Conservation (phyloP, 2,888 invertebrate genomes). For the Eupithecia subumbrata region DNA sequence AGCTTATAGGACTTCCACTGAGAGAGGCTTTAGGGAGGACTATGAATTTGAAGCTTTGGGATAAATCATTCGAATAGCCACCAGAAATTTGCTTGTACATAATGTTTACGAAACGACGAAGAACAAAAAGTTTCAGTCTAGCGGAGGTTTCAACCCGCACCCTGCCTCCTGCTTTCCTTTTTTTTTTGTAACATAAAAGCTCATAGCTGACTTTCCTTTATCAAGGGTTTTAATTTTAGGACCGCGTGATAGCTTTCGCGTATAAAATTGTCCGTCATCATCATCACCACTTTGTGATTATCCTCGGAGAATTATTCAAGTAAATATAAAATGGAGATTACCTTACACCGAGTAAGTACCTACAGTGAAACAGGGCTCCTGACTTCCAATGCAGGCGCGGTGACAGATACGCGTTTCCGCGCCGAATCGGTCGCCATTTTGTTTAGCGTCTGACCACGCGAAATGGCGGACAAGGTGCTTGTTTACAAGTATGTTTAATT, state of each 20-base stretch:
- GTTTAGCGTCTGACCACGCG: constrained; percentile 62
- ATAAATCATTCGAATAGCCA: not conserved
- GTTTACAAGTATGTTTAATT: constrained; percentile 48
- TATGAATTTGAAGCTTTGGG: not conserved
- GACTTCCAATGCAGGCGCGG: constrained; percentile 46
- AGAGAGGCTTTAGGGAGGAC: not conserved
- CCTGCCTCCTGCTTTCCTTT: not conserved
- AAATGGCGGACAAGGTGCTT: constrained; percentile 68
- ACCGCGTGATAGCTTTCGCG: not conserved
- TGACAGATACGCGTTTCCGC: constrained; percentile 83
- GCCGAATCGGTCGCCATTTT: constrained; percentile 80
- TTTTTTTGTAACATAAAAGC: not conserved
- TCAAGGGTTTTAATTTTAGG: not conserved
- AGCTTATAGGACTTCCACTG: constrained; percentile 17
- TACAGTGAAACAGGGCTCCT: constrained; percentile 13
- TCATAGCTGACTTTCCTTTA: not conserved
- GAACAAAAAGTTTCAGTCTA: not conserved
- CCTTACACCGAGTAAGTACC: not conserved
- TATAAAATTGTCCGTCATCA: not conserved
- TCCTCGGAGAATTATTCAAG: not conserved
- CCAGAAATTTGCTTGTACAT: not conserved
- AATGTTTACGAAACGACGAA: not conserved
- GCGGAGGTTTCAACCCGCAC: not conserved
- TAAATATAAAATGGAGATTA: not conserved
- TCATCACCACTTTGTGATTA: not conserved